Evolutionary conservation across 2,113 vertebrate genomes (phyloP), one percentile per base, ranked within the genome.

Genomic region (Thamnophis sirtalis): DNA sequence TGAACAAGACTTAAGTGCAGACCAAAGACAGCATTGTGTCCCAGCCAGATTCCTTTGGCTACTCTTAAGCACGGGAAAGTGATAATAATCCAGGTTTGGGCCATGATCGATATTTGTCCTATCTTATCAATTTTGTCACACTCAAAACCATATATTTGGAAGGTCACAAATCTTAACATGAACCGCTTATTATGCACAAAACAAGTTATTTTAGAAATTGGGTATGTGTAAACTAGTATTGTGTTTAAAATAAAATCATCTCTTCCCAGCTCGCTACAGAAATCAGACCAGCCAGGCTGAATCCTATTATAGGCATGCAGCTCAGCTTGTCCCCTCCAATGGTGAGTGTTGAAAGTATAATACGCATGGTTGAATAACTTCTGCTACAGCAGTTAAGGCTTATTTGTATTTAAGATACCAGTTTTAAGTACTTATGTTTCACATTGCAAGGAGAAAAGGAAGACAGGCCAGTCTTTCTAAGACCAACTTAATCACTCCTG

Each of bases 241-340:
- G 9, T 55, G 19, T 84, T 95, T 80, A 80, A 80, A 80, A 80
- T 80, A 3, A 93, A 3, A 38, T 56, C 8, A 91, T 48, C 93
- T 22, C 91, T 94, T 63, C 93, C 90, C 96, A 99, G 99, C 99
- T 93, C 99, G 99, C 85, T 99, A 99, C 95, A 99, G 99, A 94
- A 99, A 99, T 97, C 99, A 99, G 97, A 99, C 99, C 96, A 99
- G 99, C 97, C 99, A 99, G 97, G 99, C 99, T 49, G 99, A 99
- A 97, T 99, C 99, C 51, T 99, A 99, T 96, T 99, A 99, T 92
- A 97, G 99, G 96, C 99, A 99, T 26, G 99, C 99, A 84, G 99
- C 99, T 97, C 99, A 99, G 97, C 99, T 99, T 96, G 99, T 99
- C 95, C 99, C 99, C 24, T 99, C 99, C 28, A 99, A 99, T 94